Conservation (phyloP, 2,113 vertebrate species). For the Azemiops feae region DNA sequence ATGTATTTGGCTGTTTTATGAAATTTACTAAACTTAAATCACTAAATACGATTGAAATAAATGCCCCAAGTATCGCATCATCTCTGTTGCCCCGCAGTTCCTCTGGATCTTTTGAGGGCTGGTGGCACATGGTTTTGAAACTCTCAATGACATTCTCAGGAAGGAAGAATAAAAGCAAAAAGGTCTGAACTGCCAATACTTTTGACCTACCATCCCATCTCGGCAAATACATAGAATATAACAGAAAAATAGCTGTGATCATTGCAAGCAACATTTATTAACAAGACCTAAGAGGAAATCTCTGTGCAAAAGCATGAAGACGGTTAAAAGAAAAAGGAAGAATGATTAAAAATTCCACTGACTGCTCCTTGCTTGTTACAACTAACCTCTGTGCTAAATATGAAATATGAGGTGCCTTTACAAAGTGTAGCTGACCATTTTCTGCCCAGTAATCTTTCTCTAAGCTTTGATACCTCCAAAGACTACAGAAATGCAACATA, state of each 20-base stretch:
- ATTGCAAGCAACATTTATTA: neutral
- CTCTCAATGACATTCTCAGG: neutral
- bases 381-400: neutral
- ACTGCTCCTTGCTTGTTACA: neutral
- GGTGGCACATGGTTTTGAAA: neutral
- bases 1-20: neutral
- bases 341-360: neutral
- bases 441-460: neutral
- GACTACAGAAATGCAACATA: neutral
- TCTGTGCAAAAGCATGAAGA: neutral
- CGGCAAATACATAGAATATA: neutral
- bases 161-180: neutral
- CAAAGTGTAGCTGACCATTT: neutral
- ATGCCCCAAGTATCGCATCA: neutral
- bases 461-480: neutral
- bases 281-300: neutral
- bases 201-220: neutral
- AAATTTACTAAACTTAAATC: neutral
- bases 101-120: neutral
- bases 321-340: neutral
- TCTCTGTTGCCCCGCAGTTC: too few relatives aligned
- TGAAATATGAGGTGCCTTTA: neutral
- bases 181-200: neutral
- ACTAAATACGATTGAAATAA: neutral
- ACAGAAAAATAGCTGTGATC: neutral